A percentile compares a stretch with the other conserved stretches of the same genome.
Conservation (phyloP, 2,888 invertebrate species). For the Drosophila meridiana region DNA sequence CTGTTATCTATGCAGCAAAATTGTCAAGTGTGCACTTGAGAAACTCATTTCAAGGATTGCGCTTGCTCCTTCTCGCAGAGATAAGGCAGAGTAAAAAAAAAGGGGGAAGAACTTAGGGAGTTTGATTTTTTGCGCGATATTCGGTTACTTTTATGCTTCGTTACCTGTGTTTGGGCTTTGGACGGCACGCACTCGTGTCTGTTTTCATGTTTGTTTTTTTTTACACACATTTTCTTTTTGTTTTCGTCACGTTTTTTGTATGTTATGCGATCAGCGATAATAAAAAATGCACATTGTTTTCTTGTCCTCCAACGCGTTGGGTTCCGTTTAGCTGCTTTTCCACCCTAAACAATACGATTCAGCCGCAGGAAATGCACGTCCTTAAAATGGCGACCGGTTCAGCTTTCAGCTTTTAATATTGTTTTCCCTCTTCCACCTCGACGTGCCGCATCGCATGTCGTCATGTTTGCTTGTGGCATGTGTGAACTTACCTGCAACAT, state of each 20-base stretch:
- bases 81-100: conserved; percentile 25
- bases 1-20: conserved; percentile 56
- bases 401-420: conserved; percentile 31
- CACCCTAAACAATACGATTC: conserved; percentile 25
- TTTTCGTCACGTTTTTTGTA: conserved; percentile 73
- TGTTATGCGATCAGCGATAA: conserved; percentile 57
- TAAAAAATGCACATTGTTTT: conserved; percentile 59
- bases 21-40: conserved; percentile 59
- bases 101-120: conserved; percentile 1
- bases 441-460: conserved; percentile 35
- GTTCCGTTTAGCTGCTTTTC: conserved; percentile 6
- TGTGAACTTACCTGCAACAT: conserved; percentile 62
- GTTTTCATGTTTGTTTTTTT: conserved; percentile 6
- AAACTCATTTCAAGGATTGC: conserved; percentile 54
- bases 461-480: conserved; percentile 33
- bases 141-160: conserved; percentile 56
- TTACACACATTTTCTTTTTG: conserved; percentile 49
- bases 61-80: conserved; percentile 7
- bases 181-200: conserved; percentile 9
- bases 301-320: background rate
- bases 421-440: conserved; percentile 28
- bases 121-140: conserved; percentile 27
- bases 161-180: conserved; percentile 39
- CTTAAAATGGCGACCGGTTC: conserved; percentile 61
- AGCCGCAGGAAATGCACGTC: conserved; percentile 74